Percentiles rank a stretch among this genome's conserved stretches.
Conservation (phyloP, 2,888 invertebrate genomes). For the Sceliomorpha sp. region DNA sequence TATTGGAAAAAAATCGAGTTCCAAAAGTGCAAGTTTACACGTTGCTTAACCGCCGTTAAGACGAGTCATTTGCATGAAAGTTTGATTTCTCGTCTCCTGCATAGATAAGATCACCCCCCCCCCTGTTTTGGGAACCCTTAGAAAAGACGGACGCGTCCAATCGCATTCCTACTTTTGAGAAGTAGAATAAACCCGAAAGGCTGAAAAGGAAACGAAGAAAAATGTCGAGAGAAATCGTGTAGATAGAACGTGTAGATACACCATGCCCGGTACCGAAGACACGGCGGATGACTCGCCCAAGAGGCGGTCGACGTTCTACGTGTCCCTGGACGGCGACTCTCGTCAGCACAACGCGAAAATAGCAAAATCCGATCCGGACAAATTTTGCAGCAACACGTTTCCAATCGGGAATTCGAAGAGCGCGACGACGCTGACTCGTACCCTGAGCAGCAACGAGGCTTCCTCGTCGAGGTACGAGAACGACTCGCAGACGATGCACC, state of each 20-base stretch:
- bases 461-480: conserved; percentile 52
- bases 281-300: conserved; percentile 72
- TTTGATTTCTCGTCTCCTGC: too few relatives aligned
- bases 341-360: conserved; percentile 61
- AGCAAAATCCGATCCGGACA: conserved; percentile 75
- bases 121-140: too few relatives aligned
- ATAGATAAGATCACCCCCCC: too few relatives aligned
- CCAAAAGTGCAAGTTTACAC: too few relatives aligned
- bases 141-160: too few relatives aligned
- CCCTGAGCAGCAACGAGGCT: conserved; percentile 70
- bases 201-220: too few relatives aligned
- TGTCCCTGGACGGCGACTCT: conserved; percentile 83
- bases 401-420: conserved; percentile 74
- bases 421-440: conserved; percentile 67
- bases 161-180: too few relatives aligned
- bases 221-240: too few relatives aligned
- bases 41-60: too few relatives aligned
- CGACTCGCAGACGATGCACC: conserved; percentile 50
- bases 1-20: too few relatives aligned
- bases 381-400: conserved; percentile 83
- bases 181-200: too few relatives aligned
- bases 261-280: conserved; percentile 37
- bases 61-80: too few relatives aligned
- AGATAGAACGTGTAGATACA: not conserved
- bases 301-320: conserved; percentile 88